Conservation (phyloP, 2,888 invertebrate species). For the Mythimna vitellina region DNA sequence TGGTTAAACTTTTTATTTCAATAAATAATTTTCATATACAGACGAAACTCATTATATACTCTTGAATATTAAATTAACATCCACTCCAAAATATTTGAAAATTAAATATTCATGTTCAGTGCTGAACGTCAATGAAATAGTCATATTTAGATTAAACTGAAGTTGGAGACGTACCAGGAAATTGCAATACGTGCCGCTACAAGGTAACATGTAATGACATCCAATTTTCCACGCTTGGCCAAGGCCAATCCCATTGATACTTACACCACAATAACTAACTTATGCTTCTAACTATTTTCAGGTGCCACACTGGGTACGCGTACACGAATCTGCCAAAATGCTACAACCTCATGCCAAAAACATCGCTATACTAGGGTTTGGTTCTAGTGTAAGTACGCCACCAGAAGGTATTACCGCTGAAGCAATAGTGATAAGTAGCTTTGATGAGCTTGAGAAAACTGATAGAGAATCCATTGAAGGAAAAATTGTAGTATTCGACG, state of each 20-base stretch:
- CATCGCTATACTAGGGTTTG: conserved; percentile 92
- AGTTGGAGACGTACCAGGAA: conserved; percentile 32
- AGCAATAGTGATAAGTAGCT: conserved; percentile 93
- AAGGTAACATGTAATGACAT: conserved; percentile 11
- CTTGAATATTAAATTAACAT: neutral
- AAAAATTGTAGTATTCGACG: conserved; percentile 95
- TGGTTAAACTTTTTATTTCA: too few relatives aligned
- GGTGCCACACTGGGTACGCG: conserved; percentile 89
- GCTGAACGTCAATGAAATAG: neutral
- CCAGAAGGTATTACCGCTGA: conserved; percentile 92
- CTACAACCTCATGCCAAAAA: conserved; percentile 91
- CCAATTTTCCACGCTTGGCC: conserved; percentile 1
- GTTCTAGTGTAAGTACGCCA: conserved; percentile 92
- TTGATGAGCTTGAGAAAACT: conserved; percentile 91
- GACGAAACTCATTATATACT: too few relatives aligned
- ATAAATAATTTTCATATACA: too few relatives aligned
- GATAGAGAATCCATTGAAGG: conserved; percentile 87
- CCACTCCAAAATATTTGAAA: neutral
- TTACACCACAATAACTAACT: neutral
- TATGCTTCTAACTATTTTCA: conserved; percentile 60
- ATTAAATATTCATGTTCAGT: neutral
- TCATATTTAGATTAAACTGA: neutral
- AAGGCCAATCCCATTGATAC: neutral
- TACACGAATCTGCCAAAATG: conserved; percentile 92
- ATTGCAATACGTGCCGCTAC: conserved; percentile 28